A percentile compares a stretch with the other conserved stretches of the same genome.
Evolutionary conservation across 2,113 vertebrate species (phyloP).

Genomic region (Onychostruthus taczanowskii): DNA sequence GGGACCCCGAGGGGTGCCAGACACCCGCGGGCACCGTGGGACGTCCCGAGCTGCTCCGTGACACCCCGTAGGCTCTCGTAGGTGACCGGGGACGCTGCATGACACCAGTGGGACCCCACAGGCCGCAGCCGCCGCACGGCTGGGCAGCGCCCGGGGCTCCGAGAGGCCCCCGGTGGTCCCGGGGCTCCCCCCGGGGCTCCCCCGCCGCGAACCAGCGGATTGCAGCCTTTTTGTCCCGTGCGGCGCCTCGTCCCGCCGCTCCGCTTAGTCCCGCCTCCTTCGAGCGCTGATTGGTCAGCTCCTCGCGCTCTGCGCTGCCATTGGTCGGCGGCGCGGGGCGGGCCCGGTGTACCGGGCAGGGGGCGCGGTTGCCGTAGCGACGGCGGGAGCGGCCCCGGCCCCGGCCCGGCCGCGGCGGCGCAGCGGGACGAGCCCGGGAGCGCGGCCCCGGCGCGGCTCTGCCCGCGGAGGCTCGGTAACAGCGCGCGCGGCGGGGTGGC

Average conservation of each 20-base stretch:
- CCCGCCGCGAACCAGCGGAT: not conserved
- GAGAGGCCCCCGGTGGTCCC: no score
- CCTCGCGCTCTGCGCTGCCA: not conserved
- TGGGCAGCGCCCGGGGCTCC: not conserved
- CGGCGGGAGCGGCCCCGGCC: no score
- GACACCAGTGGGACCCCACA: not conserved
- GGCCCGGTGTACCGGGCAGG: no score
- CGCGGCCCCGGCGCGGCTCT: no score
- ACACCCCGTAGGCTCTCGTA: not conserved
- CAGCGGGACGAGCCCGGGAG: no score
- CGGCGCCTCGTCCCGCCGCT: not conserved
- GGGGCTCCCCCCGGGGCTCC: accelerated
- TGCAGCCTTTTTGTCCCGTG: not conserved
- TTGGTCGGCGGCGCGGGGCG: not conserved
- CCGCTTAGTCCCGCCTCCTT: not conserved
- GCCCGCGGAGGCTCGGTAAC: no score
- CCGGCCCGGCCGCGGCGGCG: no score
- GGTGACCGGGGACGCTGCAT: not conserved
- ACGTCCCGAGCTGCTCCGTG: not conserved
- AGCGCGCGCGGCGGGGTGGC: no score
- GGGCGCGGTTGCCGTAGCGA: no score
- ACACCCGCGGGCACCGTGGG: no score
- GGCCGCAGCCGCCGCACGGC: no score
- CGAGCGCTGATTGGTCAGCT: not conserved
- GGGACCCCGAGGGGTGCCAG: not conserved